Evolutionary conservation across 2,888 invertebrate species (phyloP).

Genomic region (Sesia apiformis): DNA sequence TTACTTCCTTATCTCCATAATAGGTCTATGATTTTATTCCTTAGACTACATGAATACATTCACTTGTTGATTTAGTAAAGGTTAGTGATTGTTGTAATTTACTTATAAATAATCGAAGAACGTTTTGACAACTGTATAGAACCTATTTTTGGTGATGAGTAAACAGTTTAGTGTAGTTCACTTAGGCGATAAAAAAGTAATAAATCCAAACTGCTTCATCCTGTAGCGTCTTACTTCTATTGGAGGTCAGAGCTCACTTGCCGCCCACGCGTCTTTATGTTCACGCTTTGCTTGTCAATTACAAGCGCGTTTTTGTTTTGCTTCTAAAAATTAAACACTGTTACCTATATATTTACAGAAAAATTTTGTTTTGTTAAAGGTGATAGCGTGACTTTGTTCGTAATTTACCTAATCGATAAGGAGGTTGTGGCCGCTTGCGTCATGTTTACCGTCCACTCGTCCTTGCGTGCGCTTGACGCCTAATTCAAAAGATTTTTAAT

Average conservation of each 20-base stretch:
- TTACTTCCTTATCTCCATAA: no score
- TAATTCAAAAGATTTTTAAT: constrained; percentile 19
- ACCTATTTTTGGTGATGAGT: not conserved
- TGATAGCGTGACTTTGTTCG: constrained; percentile 52
- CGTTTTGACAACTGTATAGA: not conserved
- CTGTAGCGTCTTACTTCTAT: constrained; percentile 3
- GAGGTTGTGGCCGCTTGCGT: constrained; percentile 54
- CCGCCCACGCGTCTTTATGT: constrained; percentile 6
- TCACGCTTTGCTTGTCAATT: not conserved
- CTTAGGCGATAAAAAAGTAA: not conserved
- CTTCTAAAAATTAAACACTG: no score
- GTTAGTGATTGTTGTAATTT: no score
- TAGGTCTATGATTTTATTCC: no score
- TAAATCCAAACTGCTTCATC: constrained; percentile 2
- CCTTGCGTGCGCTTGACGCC: constrained; percentile 34
- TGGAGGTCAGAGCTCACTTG: constrained; percentile 1
- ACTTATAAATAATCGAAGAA: no score
- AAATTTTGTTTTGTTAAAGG: not conserved
- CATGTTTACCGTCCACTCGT: constrained; percentile 43
- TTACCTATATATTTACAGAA: no score
- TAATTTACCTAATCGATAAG: constrained; percentile 59
- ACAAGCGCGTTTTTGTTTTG: no score
- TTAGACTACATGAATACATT: no score
- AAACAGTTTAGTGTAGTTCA: not conserved
- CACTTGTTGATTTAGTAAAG: no score